Base-by-base conservation (phyloP, 2,888 invertebrate species). In the Sympetrum striolatum region DNA sequence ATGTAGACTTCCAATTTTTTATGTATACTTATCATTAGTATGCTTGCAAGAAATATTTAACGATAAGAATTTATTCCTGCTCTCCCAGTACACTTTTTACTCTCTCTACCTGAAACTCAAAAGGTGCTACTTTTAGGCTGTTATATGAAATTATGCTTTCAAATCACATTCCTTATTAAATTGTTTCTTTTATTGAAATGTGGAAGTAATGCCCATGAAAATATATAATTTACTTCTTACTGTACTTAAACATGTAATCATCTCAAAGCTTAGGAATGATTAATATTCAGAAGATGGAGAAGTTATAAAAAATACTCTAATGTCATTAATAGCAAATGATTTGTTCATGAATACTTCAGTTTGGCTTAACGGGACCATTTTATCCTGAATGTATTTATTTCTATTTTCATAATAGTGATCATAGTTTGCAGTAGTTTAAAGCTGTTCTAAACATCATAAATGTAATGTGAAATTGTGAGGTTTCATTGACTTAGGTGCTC, bases 111-210 rank as follows among this genome's bases (percentile, higher is more conserved):
- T 86, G 86, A 86, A 60, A 86, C 86, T 86, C 86, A 86, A 86
- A 82, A 86, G 86, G 86, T 86, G 86, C 86, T 86, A 86, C 86
- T 86, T 86, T 86, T 86, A 86, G 86, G 86, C 86, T 86, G 86
- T 86, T 86, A 86, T 86, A 86, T 37, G 86, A 60, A 86, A 86
- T 60, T 86, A 86, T 86, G 86, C 86, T 86, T 86, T 64, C 60
- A 64, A 31, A 22, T 64, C 86, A 86, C 64, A 64, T 64, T 64
- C 64, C 86, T 64, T 39, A 64, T 64, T 60, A 31, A 60, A 64
- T 37, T 18, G 60, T 86, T 86, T 86, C 37, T 37, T 64, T 60
- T 37, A 86, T 64, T 73, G 31, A 25, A 18, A 64, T 86, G 53
- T 86, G 64, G 60, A 58, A 86, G 35, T 86, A 37, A 86, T 64